Evolutionary conservation across 1,140 invertebrate species (phyloP), one percentile per base, ranked within the genome.

Genomic region (Brachionus paranguensis): DNA sequence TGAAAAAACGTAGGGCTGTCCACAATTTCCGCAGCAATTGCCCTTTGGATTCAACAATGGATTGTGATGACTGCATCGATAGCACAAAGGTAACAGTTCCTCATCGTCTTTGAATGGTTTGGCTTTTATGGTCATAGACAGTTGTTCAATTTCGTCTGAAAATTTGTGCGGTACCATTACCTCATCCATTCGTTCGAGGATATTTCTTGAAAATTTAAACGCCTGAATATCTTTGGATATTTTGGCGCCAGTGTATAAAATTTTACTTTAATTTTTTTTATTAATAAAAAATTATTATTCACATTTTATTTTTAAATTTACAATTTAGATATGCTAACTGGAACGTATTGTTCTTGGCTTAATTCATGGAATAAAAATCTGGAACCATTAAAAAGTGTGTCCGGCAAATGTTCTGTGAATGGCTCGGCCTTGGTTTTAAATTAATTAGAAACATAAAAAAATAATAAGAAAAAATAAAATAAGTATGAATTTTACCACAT

Each of bases 31-130:
- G 88, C 97, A 99, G 55, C 89, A 90, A 88, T 94, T 94, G 50
- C 92, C 92, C 43, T 90, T 89, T 20, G 88, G 91, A 86, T 92
- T 86, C 92, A 92, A 89, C 7, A 96, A 90, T 3, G 95, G 93
- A 89, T 96, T 96, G 86, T 95, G 96, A 0, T 95, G 95, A 0
- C 96, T 96, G 88, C 97, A 99, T 47, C 96, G 92, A 88, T 98
- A 99, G 89, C 97, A 99, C 89, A 99, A 92, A 0, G 95, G 95
- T 68, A 96, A 88, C 45, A 98, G 90, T 84, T 98, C 96, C 68
- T 45, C 27, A 27, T 64, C 20, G 29, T 79, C 84, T 27, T 43
- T 85, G 14, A 85, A 68, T 33, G 47, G 72, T 45, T 60, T 72
- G n/a, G 78, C 60, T 70, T 55, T 72, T 37, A n/a, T 72, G 10